These are phyloP conservation scores for Scaptomyza pallida DNA, from an alignment of 1,140 invertebrate species.

Conservation along the genomic window DNA sequence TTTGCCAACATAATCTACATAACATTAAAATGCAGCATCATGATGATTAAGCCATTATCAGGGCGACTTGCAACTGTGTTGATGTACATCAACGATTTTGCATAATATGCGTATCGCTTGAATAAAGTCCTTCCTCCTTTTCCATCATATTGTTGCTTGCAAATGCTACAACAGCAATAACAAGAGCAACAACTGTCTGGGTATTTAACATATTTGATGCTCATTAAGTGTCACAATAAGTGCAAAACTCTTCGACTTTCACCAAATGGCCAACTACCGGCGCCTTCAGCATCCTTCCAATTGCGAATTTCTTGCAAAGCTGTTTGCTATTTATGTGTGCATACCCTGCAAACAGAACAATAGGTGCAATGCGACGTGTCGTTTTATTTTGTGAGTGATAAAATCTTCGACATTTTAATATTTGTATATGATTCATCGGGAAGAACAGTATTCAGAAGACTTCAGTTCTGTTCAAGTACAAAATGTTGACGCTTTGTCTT, in stretches of 20 bases:
- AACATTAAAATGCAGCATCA: constrained; percentile 1
- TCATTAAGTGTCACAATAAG: constrained; percentile 63
- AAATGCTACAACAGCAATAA: constrained; percentile 13
- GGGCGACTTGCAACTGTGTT: constrained; percentile 45
- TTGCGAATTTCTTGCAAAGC: constrained; percentile 4
- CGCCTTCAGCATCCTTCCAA: not conserved
- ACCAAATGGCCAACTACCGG: constrained; percentile 44
- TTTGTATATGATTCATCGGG: too few relatives aligned
- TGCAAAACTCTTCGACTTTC: constrained; percentile 45
- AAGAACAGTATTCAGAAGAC: too few relatives aligned
- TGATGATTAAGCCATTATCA: constrained; percentile 45
- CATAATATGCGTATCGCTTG: constrained; percentile 36
- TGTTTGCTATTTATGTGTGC: constrained; percentile 1
- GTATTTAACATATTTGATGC: constrained; percentile 68
- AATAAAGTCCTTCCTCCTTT: not conserved
- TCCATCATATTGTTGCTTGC: too few relatives aligned
- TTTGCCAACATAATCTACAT: not conserved
- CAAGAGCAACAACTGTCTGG: constrained; percentile 29
- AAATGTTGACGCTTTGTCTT: too few relatives aligned
- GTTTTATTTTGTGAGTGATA: too few relatives aligned
- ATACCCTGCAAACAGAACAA: constrained; percentile 2
- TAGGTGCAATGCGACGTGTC: not conserved
- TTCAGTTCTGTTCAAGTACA: too few relatives aligned
- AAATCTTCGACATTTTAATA: too few relatives aligned
- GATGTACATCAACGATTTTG: constrained; percentile 47